phyloP scores from a whole-genome alignment of 2,113 vertebrate genomes.

The Gallinago undulata region DNA sequence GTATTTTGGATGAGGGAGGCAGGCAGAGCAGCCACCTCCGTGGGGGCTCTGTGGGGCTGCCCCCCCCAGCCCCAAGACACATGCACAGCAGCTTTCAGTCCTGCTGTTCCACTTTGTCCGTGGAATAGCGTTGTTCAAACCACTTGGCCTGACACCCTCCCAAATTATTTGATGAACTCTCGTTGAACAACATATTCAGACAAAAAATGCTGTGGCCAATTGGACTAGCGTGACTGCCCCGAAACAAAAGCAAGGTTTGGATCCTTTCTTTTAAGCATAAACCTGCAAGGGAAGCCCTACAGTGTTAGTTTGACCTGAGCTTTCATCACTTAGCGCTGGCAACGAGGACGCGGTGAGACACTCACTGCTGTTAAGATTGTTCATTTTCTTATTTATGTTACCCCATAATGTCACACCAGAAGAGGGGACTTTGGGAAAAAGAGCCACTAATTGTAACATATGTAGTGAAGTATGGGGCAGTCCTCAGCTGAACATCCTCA shows the following conservation, averaged over 20 bases:
- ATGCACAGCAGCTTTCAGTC: neutral
- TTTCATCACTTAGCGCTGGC: neutral
- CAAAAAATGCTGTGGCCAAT: neutral
- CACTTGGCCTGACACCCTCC: neutral
- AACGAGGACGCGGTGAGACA: neutral
- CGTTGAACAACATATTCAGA: neutral
- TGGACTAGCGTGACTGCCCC: neutral
- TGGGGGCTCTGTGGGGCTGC: neutral
- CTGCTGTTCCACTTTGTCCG: neutral
- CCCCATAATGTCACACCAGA: neutral
- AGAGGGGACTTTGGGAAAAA: neutral
- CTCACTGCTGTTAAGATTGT: neutral
- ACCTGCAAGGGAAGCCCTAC: neutral
- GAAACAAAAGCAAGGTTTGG: neutral
- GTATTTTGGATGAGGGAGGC: neutral
- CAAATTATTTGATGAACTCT: neutral
- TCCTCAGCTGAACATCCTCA: neutral
- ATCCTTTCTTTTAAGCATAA: neutral
- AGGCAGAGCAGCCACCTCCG: neutral
- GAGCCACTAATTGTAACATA: neutral
- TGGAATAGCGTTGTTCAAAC: neutral
- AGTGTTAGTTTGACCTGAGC: neutral
- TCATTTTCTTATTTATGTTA: neutral
- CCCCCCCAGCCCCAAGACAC: neutral
- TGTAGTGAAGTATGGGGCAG: neutral